Evolutionary conservation across 2,797 vertebrate genomes (phyloP), one percentile per base, ranked within the genome.

Genomic region (Typhlichthys subterraneus): DNA sequence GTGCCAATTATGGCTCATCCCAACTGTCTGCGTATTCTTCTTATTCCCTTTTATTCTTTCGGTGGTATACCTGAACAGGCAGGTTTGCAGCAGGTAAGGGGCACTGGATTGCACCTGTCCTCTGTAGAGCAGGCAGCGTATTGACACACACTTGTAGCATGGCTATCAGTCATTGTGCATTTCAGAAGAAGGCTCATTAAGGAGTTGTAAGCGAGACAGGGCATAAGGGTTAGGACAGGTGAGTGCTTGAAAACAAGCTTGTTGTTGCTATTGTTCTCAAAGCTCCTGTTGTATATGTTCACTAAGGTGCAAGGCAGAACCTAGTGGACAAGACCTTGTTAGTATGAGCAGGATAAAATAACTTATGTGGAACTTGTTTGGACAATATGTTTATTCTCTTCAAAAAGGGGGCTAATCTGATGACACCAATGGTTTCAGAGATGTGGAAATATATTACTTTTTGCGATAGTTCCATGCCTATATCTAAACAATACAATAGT

Each of bases 1-100:
- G 70, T 89, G 87, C 92, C 93, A 94, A 94, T 95, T 94, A 94
- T 89, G 77, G 65, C 72, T 62, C 72, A 6, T 38, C 33, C 33
- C 8, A 38, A 38, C 33, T 38, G 6, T 38, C 33, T 38, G 33
- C 33, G 33, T 38, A 38, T 38, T 38, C 33, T 38, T 38, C 7
- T 38, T 38, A 5, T 38, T 38, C 2, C 8, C 33, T 76, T 82
- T 81, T 79, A 71, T 8, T 2, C 65, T 63, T 73, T 71, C 19
- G 57, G 73, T 69, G 85, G 79, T 57, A 80, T 71, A 69, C 75
- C 67, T 71, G 53, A 72, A 68, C 8, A 5, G 51, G 51, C 62
- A 65, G 55, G 70, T 80, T 70, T 74, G 63, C 56, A 64, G 33
- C 61, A 53, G 57, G 64, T 77, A 83, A 85, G 60, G 53, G 76